Base-by-base conservation (phyloP, 2,888 invertebrate species). In the Acronicta aceris region DNA sequence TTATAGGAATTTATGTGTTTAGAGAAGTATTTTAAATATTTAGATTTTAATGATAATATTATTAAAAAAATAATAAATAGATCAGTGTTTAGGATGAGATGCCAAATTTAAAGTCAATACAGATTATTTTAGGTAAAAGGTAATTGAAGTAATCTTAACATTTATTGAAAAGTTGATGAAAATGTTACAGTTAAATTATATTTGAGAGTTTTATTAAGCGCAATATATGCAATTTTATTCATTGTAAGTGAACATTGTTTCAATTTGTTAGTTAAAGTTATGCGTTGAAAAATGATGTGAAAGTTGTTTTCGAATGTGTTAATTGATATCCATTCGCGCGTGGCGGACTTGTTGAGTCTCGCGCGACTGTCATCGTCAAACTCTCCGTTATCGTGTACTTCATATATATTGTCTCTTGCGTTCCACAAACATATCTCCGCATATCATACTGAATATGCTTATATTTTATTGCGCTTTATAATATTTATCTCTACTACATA, bases 61-160 rank as follows among this genome's bases (percentile, higher is more conserved):
- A 92, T 90, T 84, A 89, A 87, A 84, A n/a, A 83, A 87, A 85
- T 82, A 89, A 84, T 84, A 86, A 90, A 89, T 92, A 92, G 93
- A 91, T 94, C 93, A 90, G 92, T 94, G 94, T 94, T 93, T 94
- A 94, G 94, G 89, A 92, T 89, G 93, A 94, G 94, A 93, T 96
- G 96, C 96, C 96, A 96, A 96, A 96, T 95, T 93, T 92, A 95
- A 95, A 96, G 96, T 96, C 96, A 96, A 96, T 96, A 96, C 95
- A 81, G 91, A 91, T 95, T 95, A 95, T 92, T 93, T 94, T 94
- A 95, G 95, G 95, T 95, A 95, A 95, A 95, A 87, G 84, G 85
- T 94, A 93, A 93, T 90, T 92, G 92, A 93, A 87, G 86, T 92
- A 93, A 93, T 91, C 91, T 91, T 93, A 92, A 92, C 93, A 86